Percentiles rank a stretch among this genome's conserved stretches.
Conservation (phyloP, 1,140 invertebrate genomes). For the Achatina immaculata region DNA sequence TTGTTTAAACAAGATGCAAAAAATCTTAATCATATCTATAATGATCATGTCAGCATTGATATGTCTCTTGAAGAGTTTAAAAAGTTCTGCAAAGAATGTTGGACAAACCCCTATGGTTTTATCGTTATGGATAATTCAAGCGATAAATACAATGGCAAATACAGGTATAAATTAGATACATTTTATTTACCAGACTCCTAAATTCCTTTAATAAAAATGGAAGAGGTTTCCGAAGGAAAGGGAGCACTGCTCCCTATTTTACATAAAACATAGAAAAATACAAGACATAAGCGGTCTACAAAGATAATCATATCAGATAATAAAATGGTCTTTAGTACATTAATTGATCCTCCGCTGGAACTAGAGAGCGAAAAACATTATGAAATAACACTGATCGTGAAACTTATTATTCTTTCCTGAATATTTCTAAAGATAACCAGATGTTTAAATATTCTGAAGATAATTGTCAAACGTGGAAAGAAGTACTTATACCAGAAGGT, state of each 20-base stretch:
- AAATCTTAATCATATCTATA: conserved; percentile 11
- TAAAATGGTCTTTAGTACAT: no score
- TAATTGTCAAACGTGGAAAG: no score
- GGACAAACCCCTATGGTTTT: background rate
- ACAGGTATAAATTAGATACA: conserved; percentile 14
- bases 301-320: no score
- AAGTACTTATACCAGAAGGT: background rate
- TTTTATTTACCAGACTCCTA: background rate
- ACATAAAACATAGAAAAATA: no score
- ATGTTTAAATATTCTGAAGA: no score
- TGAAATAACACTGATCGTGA: no score
- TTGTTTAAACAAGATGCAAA: conserved; percentile 20
- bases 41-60: conserved; percentile 5
- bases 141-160: conserved; percentile 12
- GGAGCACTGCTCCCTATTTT: no score
- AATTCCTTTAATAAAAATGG: background rate
- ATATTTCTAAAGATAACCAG: no score
- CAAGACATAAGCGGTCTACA: no score
- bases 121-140: conserved; percentile 15
- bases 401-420: no score
- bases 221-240: background rate
- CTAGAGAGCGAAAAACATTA: no score
- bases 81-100: background rate
- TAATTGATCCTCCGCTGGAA: no score
- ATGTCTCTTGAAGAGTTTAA: conserved; percentile 15